Base-by-base conservation (phyloP, 1,140 invertebrate genomes). In the Platorchestia sp. region DNA sequence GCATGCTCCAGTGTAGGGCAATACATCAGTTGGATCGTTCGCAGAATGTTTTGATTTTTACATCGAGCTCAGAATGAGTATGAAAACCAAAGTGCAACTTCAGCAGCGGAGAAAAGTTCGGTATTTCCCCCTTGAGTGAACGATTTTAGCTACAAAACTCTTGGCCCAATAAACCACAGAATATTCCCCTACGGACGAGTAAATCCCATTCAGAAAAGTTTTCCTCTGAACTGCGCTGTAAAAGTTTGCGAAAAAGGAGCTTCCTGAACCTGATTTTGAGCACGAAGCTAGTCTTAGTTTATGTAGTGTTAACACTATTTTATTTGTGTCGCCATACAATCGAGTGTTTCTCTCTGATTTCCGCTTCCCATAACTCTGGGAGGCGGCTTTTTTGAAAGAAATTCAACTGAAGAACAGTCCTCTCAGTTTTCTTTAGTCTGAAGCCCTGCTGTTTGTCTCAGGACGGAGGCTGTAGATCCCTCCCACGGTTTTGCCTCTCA, bases 191-290 rank as follows among this genome's bases (percentile, higher is more conserved):
- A 19, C 59, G 59, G 59, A 75, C 59, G 59, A 75, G 59, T 75
- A 75, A 75, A 75, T 75, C 59, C 59, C 59, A 75, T 75, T 75
- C 59, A 75, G 59, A 75, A 75, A 75, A 75, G 59, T 75, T 75
- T 36, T 75, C 27, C 59, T 14, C 14, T 19, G 59, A 75, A 36
- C 59, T 75, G 27, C 27, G 59, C 59, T 19, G 59, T 27, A 1
- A 75, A 36, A 75, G 59, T 75, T 75, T 10, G 59, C 14, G 59
- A 36, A 36, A 75, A 75, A 36, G 59, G 59, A 3, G 59, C 36
- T 75, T 75, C 36, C 59, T 19, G 59, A 27, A 36, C 59, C 59
- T 3, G 59, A 22, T 75, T 36, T 10, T 10, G 14, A 75, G 36
- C 27, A 36, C 10, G 36, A 10, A 75, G 59, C 14, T 36, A 75